Evolutionary conservation across 2,113 vertebrate genomes (phyloP).

Genomic region (Sinocyclocheilus maitianheensis): DNA sequence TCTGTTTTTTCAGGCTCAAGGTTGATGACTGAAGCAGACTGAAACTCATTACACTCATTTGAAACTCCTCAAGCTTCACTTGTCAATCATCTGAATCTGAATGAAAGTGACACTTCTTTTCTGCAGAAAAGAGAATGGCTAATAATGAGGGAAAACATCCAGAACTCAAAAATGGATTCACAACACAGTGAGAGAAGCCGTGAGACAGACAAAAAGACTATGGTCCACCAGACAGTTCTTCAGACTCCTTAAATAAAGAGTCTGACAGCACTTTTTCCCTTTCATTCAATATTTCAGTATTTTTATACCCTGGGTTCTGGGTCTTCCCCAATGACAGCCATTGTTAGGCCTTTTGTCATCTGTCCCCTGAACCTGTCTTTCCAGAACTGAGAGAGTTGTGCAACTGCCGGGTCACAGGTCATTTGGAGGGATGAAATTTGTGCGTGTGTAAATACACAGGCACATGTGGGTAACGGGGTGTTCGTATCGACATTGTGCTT

Average conservation of each 20-base stretch:
- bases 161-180: constrained; percentile 28
- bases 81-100: constrained; percentile 35
- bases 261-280: constrained; percentile 36
- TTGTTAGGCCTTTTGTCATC: constrained; percentile 51
- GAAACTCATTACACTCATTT: constrained; percentile 3
- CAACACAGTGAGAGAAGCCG: not conserved
- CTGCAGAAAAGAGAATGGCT: constrained; percentile 42
- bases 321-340: constrained; percentile 51
- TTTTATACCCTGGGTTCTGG: constrained; percentile 26
- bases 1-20: not conserved
- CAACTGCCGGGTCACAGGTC: constrained; percentile 36
- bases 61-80: constrained; percentile 43
- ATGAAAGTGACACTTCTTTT: constrained; percentile 28
- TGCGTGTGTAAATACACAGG: constrained; percentile 39
- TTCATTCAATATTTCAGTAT: constrained; percentile 45
- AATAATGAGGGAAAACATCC: constrained; percentile 43
- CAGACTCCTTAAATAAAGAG: constrained; percentile 57
- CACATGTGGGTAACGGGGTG: constrained; percentile 49
- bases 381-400: constrained; percentile 34
- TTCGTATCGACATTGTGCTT: constrained; percentile 69
- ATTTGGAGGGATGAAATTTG: constrained; percentile 32
- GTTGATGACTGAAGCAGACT: not conserved
- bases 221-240: constrained; percentile 24
- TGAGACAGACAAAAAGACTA: constrained; percentile 1
- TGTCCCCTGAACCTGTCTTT: constrained; percentile 36